Evolutionary conservation across 2,797 vertebrate species (phyloP).

Genomic region (Fratercula arctica): DNA sequence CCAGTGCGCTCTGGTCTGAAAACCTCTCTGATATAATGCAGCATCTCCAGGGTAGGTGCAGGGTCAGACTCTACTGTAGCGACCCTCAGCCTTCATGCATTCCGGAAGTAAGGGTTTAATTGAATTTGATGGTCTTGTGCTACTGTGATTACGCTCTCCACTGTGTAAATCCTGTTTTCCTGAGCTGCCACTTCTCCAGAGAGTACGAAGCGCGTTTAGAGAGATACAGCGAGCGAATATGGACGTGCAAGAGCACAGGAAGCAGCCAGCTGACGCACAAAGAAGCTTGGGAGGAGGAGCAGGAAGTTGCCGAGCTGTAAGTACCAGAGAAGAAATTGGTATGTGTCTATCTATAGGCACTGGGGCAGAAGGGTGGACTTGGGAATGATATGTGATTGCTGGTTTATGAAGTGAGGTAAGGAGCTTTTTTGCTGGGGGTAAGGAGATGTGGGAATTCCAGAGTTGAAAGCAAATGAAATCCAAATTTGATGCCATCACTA

Average conservation of each 20-base stretch:
- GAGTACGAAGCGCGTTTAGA: conserved; percentile 92
- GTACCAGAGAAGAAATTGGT: conserved; percentile 65
- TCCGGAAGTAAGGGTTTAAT: neutral
- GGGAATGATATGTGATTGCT: neutral
- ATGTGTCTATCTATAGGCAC: neutral
- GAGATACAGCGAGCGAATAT: conserved; percentile 90
- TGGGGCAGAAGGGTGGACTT: neutral
- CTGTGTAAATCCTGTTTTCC: conserved; percentile 74
- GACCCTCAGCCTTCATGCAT: neutral
- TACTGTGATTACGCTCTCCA: neutral
- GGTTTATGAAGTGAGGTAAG: neutral
- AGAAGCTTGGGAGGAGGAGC: conserved; percentile 99
- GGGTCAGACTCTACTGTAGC: neutral
- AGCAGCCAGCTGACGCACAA: conserved; percentile 97
- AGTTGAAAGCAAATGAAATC: neutral
- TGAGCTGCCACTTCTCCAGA: conserved; percentile 81
- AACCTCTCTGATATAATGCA: fast-evolving
- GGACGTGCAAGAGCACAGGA: conserved; percentile 98
- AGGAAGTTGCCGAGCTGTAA: conserved; percentile 98
- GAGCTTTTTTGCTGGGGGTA: neutral
- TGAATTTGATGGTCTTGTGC: neutral
- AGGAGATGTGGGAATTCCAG: neutral
- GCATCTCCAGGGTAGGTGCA: neutral
- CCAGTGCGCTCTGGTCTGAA: neutral
- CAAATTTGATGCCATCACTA: neutral